Percentiles rank a stretch among this genome's conserved stretches.
Evolutionary conservation across 2,113 vertebrate species (phyloP).

Genomic region (Triplophysa rosa): DNA sequence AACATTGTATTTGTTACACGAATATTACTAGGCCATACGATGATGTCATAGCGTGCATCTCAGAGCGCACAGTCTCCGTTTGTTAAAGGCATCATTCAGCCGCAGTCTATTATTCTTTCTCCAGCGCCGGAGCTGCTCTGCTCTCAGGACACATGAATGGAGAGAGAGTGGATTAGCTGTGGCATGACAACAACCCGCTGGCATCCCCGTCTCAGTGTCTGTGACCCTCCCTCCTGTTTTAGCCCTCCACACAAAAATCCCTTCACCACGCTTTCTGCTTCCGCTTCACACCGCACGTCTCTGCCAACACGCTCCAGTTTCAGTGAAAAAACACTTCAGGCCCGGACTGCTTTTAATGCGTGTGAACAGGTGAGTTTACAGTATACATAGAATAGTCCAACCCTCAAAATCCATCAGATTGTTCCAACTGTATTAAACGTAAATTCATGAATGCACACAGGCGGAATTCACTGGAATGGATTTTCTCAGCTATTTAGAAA

Average conservation of each 20-base stretch:
- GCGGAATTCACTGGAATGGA: not conserved
- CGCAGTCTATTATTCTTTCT: not conserved
- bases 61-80: constrained; percentile 1
- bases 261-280: constrained; percentile 49
- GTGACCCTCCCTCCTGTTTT: constrained; percentile 32
- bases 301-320: constrained; percentile 39
- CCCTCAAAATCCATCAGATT: not conserved
- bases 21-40: not conserved
- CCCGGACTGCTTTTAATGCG: not conserved
- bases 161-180: constrained; percentile 64
- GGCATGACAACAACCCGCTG: constrained; percentile 60
- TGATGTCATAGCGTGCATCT: constrained; percentile 19
- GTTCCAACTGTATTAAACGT: too few species aligned
- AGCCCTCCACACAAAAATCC: constrained; percentile 38
- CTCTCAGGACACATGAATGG: constrained; percentile 45
- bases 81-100: constrained; percentile 9
- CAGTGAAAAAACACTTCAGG: not conserved
- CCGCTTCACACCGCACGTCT: constrained; percentile 46
- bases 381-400: not conserved
- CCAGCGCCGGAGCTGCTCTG: not conserved
- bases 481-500: not conserved
- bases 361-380: not conserved
- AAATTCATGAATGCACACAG: not conserved
- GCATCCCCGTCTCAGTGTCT: constrained; percentile 38
- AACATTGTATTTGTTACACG: not conserved